These are phyloP conservation scores for Anarsia innoxiella DNA, from an alignment of 2,888 invertebrate genomes.

Conservation along the genomic window DNA sequence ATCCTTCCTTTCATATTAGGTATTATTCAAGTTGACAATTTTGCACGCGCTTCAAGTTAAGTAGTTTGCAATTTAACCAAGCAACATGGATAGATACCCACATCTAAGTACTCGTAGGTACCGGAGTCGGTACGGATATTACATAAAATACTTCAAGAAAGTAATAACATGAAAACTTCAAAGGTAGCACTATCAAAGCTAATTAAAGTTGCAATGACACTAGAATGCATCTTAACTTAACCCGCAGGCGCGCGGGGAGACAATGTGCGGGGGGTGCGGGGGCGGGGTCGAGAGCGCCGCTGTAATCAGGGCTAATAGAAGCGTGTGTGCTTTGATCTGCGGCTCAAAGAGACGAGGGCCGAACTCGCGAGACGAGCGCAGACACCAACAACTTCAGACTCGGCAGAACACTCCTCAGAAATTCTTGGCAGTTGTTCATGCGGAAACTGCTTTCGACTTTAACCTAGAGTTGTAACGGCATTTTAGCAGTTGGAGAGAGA, in stretches of 20 bases:
- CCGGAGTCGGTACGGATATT: too few relatives aligned
- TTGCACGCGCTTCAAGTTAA: too few relatives aligned
- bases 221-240: constrained; percentile 55
- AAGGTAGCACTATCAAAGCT: constrained; percentile 42
- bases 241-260: constrained; percentile 31
- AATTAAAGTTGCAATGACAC: constrained; percentile 67
- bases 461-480: too few relatives aligned
- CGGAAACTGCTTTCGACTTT: too few relatives aligned
- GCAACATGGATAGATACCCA: too few relatives aligned
- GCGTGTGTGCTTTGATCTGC: constrained; percentile 70
- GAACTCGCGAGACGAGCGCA: constrained; percentile 40
- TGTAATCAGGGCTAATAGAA: constrained; percentile 74
- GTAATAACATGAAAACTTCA: constrained; percentile 2
- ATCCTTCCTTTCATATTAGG: too few relatives aligned
- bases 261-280: constrained; percentile 22
- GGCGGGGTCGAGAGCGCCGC: constrained; percentile 40
- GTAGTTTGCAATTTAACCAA: too few relatives aligned
- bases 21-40: too few relatives aligned
- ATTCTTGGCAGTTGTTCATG: too few relatives aligned
- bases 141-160: constrained; percentile 1
- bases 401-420: constrained; percentile 19
- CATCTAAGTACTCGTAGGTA: too few relatives aligned
- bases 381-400: constrained; percentile 26
- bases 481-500: too few relatives aligned
- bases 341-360: constrained; percentile 63